Evolutionary conservation across 2,113 vertebrate genomes (phyloP).

Genomic region (Limanda limanda): DNA sequence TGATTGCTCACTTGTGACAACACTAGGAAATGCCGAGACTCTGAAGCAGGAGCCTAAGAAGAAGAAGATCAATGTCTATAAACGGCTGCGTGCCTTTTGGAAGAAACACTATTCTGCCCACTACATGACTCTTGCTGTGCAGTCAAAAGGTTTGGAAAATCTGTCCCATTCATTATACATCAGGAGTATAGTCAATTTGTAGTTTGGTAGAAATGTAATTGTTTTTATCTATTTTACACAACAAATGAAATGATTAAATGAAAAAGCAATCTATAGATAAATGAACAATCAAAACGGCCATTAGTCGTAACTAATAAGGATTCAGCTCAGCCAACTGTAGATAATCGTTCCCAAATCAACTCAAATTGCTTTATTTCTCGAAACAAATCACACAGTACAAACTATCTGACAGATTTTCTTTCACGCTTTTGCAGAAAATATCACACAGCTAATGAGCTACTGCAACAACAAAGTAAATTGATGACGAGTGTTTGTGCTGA

Average conservation of each 20-base stretch:
- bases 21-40: constrained; percentile 92
- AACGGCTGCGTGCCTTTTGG: constrained; percentile 92
- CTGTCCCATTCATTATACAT: constrained; percentile 14
- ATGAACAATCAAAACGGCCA: constrained; percentile 48
- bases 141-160: constrained; percentile 90
- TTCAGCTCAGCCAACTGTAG: constrained; percentile 50
- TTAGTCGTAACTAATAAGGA: constrained; percentile 48
- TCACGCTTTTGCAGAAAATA: constrained; percentile 50
- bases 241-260: constrained; percentile 19
- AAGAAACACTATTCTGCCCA: constrained; percentile 94
- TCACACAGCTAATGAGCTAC: constrained; percentile 59
- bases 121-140: constrained; percentile 97
- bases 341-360: constrained; percentile 42
- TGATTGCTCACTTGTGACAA: constrained; percentile 41
- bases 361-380: constrained; percentile 43
- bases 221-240: constrained; percentile 22
- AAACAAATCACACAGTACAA: constrained; percentile 21
- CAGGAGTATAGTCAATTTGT: background rate
- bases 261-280: constrained; percentile 51
- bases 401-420: constrained; percentile 33
- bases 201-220: constrained; percentile 24
- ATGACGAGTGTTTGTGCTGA: constrained; percentile 11
- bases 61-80: constrained; percentile 93
- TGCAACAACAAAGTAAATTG: constrained; percentile 25
- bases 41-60: constrained; percentile 92